Conservation (phyloP, 2,888 invertebrate species). For the Lathronympha strigana region DNA sequence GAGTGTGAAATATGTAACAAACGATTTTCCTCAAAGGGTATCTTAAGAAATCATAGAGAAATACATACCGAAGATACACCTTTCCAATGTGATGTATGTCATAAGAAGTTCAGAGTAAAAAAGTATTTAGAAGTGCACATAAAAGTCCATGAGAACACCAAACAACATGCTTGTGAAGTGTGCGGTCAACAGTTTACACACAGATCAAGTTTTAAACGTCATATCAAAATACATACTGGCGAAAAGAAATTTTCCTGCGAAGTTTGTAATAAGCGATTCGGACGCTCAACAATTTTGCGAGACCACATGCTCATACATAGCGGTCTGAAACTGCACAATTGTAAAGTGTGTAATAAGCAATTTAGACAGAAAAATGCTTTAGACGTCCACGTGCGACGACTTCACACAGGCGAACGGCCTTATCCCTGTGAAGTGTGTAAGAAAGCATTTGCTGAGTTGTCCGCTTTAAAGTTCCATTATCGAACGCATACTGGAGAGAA, state of each 20-base stretch:
- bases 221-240: not conserved
- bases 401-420: not conserved
- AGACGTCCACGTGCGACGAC: not conserved
- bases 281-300: constrained; percentile 5
- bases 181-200: not conserved
- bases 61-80: constrained; percentile 9
- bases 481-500: constrained; percentile 11
- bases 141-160: constrained; percentile 8
- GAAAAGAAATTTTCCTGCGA: constrained; percentile 3
- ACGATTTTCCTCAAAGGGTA: constrained; percentile 1
- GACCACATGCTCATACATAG: constrained; percentile 15
- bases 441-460: not conserved
- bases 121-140: constrained; percentile 4
- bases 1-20: constrained; percentile 18
- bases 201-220: constrained; percentile 5
- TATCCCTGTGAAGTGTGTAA: constrained; percentile 5
- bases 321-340: not conserved
- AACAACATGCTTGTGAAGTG: constrained; percentile 10
- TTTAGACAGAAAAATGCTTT: constrained; percentile 5
- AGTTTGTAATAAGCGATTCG: constrained; percentile 2
- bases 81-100: constrained; percentile 5
- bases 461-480: not conserved
- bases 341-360: constrained; percentile 5
- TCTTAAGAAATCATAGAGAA: constrained; percentile 8
- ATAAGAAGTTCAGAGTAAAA: constrained; percentile 2